Evolutionary conservation across 2,113 vertebrate genomes (phyloP), one percentile per base, ranked within the genome.

Genomic region (Carettochelys insculpta): DNA sequence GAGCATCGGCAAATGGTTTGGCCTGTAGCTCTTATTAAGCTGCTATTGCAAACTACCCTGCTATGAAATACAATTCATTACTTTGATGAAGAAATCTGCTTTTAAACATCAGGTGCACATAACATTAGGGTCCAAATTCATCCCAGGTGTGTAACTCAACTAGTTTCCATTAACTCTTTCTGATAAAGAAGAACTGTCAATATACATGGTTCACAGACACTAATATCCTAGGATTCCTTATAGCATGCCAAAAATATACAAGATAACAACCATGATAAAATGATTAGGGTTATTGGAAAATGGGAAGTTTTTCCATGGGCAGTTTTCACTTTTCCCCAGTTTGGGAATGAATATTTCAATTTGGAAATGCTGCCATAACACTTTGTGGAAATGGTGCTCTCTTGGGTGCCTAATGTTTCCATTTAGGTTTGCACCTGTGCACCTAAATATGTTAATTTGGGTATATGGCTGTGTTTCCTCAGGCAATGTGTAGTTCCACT

Each of bases 321-420:
- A 22, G 6, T 13, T 43, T 71, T 71, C 8, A 25, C 5, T 71
- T 71, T 71, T 43, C n/a, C n/a, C n/a, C n/a, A n/a, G n/a, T n/a
- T n/a, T n/a, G n/a, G n/a, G n/a, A n/a, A n/a, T 38, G 13, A 2
- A 2, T 0, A 0, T 50, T 73, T 25, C 29, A 7, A 1, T 86
- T 17, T 83, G 20, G 17, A 77, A 83, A 45, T 75, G 56, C 11
- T 61, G 58, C 31, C 58, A n/a, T 4, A 61, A 31, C 8, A 10
- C 8, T 65, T 68, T 27, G 20, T 27, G n/a, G 41, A 52, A 6
- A 56, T 29, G 81, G 52, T 4, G 19, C 14, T n/a, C n/a, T n/a
- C 41, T 54, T 54, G 22, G 52, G 6, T 45, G n/a, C 71, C 71
- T 19, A 5, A 38, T 11, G 56, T n/a, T 87, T 24, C n/a, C 71